These are phyloP conservation scores for Auanema sp. DNA, from an alignment of 2,888 invertebrate species.

Conservation along the genomic window DNA sequence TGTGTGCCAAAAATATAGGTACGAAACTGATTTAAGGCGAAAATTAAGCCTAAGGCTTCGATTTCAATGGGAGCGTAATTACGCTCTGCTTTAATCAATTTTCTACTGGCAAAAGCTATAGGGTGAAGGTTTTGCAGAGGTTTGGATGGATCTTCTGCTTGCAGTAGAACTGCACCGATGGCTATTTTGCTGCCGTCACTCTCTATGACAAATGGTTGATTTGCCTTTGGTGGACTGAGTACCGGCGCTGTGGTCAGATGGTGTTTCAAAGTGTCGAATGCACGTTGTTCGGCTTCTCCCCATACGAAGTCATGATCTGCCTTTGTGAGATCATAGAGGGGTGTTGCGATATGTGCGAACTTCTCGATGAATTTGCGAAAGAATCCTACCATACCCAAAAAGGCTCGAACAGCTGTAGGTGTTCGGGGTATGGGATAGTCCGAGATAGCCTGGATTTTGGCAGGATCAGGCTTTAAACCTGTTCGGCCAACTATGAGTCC, in stretches of 20 bases:
- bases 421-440: slow-evolving; percentile 23
- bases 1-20: slow-evolving; percentile 26
- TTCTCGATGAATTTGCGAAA: slow-evolving; percentile 33
- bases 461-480: slow-evolving; percentile 35
- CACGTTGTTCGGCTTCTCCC: slow-evolving; percentile 12
- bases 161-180: slow-evolving; percentile 24
- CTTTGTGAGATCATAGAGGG: slow-evolving; percentile 30
- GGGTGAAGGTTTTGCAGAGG: slow-evolving; percentile 5
- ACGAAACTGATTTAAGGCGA: slow-evolving; percentile 20
- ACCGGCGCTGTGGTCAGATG: slow-evolving; percentile 24
- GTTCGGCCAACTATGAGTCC: slow-evolving; percentile 32
- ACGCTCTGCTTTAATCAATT: slow-evolving; percentile 21
- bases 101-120: slow-evolving; percentile 29
- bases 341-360: slow-evolving; percentile 30
- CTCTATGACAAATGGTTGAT: slow-evolving; percentile 24
- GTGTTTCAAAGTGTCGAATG: slow-evolving; percentile 27
- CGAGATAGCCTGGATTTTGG: slow-evolving; percentile 22
- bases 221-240: slow-evolving; percentile 14
- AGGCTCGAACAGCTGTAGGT: slow-evolving; percentile 23
- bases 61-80: slow-evolving; percentile 24
- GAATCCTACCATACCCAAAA: slow-evolving; percentile 34
- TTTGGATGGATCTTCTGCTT: slow-evolving; percentile 10
- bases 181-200: slow-evolving; percentile 27
- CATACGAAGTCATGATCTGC: slow-evolving; percentile 20
- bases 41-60: slow-evolving; percentile 26